These are phyloP conservation scores for Athene cunicularia DNA, from an alignment of 2,113 vertebrate species.

Conservation along the genomic window DNA sequence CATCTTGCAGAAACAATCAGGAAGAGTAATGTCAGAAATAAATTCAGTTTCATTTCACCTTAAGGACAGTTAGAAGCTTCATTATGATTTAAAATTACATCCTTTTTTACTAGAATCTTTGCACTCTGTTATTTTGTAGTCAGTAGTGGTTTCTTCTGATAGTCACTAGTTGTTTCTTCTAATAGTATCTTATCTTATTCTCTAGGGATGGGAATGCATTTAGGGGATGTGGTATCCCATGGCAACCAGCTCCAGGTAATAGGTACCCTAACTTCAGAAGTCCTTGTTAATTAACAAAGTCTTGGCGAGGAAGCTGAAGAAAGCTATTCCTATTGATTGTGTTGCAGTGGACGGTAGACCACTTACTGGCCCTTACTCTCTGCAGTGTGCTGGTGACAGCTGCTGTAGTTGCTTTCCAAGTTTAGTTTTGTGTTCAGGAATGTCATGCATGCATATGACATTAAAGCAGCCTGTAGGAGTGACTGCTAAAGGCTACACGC, in stretches of 20 bases:
- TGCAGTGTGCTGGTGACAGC: not conserved
- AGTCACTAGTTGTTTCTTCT: not conserved
- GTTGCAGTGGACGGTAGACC: not conserved
- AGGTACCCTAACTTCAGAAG: not conserved
- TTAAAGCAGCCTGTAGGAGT: not conserved
- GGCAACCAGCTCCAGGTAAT: not conserved
- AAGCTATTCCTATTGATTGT: not conserved
- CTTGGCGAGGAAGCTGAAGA: not conserved
- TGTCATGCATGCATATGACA: not conserved
- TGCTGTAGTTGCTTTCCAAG: not conserved
- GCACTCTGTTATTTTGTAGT: not conserved
- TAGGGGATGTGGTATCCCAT: not conserved
- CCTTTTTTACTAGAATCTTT: not conserved
- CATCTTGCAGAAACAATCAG: not conserved
- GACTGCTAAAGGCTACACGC: not conserved
- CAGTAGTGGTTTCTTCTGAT: not conserved
- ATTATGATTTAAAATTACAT: not conserved
- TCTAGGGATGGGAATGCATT: not conserved
- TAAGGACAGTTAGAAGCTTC: not conserved
- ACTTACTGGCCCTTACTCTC: not conserved
- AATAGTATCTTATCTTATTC: not conserved
- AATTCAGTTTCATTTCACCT: not conserved
- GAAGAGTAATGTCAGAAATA: not conserved
- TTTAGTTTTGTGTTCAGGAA: not conserved
- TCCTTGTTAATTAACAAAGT: not conserved